Evolutionary conservation across 1,140 invertebrate genomes (phyloP), one percentile per base, ranked within the genome.

Genomic region (Yoshiicerus persimilis): DNA sequence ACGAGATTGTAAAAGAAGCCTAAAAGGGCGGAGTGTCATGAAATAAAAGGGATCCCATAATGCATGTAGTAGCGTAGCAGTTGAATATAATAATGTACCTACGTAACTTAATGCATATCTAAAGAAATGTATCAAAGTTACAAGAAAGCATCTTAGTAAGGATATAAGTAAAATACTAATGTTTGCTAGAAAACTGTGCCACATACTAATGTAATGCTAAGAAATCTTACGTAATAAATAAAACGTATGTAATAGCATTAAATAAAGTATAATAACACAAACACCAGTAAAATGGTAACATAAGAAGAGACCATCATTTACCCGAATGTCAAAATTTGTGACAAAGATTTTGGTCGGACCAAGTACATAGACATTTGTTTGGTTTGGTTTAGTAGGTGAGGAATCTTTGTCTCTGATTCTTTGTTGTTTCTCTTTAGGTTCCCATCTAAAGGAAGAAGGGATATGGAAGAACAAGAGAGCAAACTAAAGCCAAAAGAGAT

Each of bases 241-340:
- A 36, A 34, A 80, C 34, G 20, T 77, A 3, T 4, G 64, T 66
- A 66, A 66, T 66, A 66, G 6, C 23, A 70, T 70, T 25, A 25
- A 70, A 16, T n/a, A 56, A 1, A n/a, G n/a, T n/a, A n/a, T n/a
- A n/a, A n/a, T 6, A 56, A n/a, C 3, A 20, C 11, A 16, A 47
- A 47, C 11, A 56, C 47, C 5, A 70, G 64, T 30, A 66, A 66
- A 66, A 66, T 66, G 27, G 27, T 70, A 70, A 23, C 20, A 77
- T 20, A 80, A 23, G 34, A 38, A 16, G 16, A 13, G 75, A 38
- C 34, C 75, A 80, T 80, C 75, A 80, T 80, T 80, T 80, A 80
- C 75, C 75, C 75, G 75, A 80, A 80, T 80, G 75, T 80, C 75
- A 80, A 80, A 80, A 56, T 36, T 80, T 80, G 75, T 80, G 75